Percentiles rank a stretch among this genome's conserved stretches.
These are phyloP conservation scores for Drosophila neutralis DNA, from an alignment of 2,888 invertebrate species.

Conservation along the genomic window DNA sequence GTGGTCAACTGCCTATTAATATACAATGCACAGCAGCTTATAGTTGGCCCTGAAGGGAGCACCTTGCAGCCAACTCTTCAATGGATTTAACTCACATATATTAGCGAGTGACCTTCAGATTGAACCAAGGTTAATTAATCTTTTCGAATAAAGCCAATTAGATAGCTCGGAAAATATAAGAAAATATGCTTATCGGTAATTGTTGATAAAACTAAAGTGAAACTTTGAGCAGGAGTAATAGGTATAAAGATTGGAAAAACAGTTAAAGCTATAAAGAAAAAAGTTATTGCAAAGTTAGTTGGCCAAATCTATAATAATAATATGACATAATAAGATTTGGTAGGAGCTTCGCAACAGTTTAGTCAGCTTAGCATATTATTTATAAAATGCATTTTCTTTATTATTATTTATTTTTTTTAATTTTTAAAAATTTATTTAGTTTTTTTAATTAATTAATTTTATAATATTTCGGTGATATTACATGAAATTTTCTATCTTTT, in stretches of 20 bases:
- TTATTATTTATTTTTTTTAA: background rate
- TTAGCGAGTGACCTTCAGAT: background rate
- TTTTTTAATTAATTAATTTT: too few species aligned
- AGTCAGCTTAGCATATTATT: background rate
- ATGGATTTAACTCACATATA: background rate
- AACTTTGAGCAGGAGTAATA: too few species aligned
- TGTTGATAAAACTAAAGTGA: too few species aligned
- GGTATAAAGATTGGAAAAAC: too few species aligned
- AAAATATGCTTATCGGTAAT: too few species aligned
- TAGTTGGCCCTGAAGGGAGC: slow-evolving; percentile 29
- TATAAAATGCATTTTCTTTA: background rate
- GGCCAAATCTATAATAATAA: background rate
- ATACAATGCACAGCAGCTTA: slow-evolving; percentile 39
- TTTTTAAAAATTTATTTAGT: too few species aligned
- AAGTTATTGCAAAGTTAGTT: background rate
- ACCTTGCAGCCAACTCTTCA: slow-evolving; percentile 11
- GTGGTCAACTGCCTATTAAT: slow-evolving; percentile 53
- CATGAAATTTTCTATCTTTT: too few species aligned
- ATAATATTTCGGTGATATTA: too few species aligned
- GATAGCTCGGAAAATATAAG: background rate
- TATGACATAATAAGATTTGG: background rate
- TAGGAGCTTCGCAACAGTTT: background rate
- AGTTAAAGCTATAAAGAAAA: background rate
- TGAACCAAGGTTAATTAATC: background rate
- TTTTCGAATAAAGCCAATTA: background rate